Conservation (phyloP, 2,113 vertebrate species). For the Climacteris rufus region DNA sequence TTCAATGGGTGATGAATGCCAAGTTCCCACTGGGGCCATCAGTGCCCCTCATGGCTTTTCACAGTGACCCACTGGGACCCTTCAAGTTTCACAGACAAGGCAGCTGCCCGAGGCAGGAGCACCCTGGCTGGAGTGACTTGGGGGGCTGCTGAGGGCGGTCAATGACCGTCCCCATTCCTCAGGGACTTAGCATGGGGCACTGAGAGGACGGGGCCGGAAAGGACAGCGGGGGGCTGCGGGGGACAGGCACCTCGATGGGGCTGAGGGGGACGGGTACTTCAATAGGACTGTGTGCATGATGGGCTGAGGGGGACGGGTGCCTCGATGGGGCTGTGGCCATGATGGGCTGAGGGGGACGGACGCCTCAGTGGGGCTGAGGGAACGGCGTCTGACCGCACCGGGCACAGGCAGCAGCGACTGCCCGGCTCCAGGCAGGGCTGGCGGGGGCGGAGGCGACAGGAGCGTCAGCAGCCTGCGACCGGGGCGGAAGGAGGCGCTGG, state of each 20-base stretch:
- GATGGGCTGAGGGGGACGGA: neutral
- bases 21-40: neutral
- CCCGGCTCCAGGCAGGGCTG: neutral
- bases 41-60: too few relatives aligned
- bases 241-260: neutral
- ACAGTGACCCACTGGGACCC: neutral
- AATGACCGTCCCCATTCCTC: neutral
- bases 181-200: neutral
- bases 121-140: too few relatives aligned
- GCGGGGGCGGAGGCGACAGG: neutral
- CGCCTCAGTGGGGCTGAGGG: neutral
- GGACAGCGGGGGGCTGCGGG: neutral
- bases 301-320: too few relatives aligned
- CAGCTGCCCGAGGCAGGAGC: too few relatives aligned
- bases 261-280: neutral
- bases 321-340: neutral
- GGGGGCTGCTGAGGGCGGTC: neutral
- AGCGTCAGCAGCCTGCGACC: slow-evolving; percentile 23
- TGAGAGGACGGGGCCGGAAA: too few relatives aligned
- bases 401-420: neutral
- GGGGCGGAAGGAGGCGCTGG: neutral
- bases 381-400: fast-evolving
- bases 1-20: fast-evolving
- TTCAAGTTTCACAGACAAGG: neutral
- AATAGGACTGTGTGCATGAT: too few relatives aligned